Evolutionary conservation across 2,888 invertebrate genomes (phyloP).

Genomic region (Elgonia sp.): DNA sequence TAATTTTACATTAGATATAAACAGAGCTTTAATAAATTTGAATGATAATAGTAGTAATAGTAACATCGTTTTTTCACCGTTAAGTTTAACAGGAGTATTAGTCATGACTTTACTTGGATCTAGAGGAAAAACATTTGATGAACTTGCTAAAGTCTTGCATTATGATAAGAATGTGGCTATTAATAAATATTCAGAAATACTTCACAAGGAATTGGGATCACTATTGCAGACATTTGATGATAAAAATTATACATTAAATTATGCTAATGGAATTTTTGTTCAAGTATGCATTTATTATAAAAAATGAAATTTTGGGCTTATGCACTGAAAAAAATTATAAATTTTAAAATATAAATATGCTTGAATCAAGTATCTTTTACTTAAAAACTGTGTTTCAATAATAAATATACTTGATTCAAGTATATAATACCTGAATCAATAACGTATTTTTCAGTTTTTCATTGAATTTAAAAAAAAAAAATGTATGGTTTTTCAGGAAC

Average conservation of each 20-base stretch:
- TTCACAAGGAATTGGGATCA: slow-evolving; percentile 19
- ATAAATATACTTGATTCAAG: too few species aligned
- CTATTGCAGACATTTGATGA: not conserved
- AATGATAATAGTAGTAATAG: not conserved
- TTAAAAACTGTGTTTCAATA: too few species aligned
- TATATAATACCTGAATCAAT: too few species aligned
- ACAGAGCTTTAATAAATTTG: slow-evolving; percentile 7
- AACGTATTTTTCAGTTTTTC: too few species aligned
- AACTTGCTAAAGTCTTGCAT: slow-evolving; percentile 37
- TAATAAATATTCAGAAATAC: slow-evolving; percentile 45
- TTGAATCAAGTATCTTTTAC: too few species aligned
- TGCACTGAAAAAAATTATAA: too few species aligned
- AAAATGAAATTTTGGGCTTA: not conserved
- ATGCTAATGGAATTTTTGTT: slow-evolving; percentile 29
- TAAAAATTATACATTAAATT: not conserved
- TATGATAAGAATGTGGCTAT: slow-evolving; percentile 38
- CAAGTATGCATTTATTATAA: not conserved
- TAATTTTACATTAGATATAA: slow-evolving; percentile 32
- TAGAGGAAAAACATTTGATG: slow-evolving; percentile 24
- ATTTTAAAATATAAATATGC: too few species aligned
- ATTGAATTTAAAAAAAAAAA: not conserved
- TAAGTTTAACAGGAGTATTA: slow-evolving; percentile 34
- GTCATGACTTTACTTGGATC: slow-evolving; percentile 19
- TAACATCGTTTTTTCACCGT: slow-evolving; percentile 31
- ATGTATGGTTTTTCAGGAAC: slow-evolving; percentile 3